Base-by-base conservation (phyloP, 2,113 vertebrate species). In the Athene cunicularia region DNA sequence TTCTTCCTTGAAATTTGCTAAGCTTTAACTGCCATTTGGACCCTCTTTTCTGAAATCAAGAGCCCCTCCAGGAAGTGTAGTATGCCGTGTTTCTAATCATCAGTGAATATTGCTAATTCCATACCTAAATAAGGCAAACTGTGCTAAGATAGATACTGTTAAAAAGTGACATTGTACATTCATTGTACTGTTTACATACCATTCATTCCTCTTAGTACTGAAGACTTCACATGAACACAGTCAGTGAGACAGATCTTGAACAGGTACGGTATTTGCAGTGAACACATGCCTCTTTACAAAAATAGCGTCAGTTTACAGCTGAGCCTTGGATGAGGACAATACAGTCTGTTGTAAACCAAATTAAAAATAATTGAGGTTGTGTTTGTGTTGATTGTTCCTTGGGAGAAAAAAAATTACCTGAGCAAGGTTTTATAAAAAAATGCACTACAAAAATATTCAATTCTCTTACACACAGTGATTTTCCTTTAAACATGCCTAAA, bases 171-270 rank as follows among this genome's bases (percentile, higher is more conserved):
- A 89, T 50, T 88, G 74, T 90, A 62, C 89, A 91, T 88, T 93
- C 91, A 52, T 63, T 79, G 70, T 91, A 30, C 43, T 95, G 86
- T 94, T 97, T 91, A 91, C 95, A 95, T 97, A 93, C 95, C 92
- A 52, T 68, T 91, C 84, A 82, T 96, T 96, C 91, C 76, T 93
- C 62, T 85, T 96, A n/a, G 41, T 85, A 39, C 81, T 82, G 56
- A 84, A 81, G 64, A 75, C 52, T 81, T 91, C 27, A 82, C 45
- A 26, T 60, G 62, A 82, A 43, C 56, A 53, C 39, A 62, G 66
- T 52, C 74, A 67, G 33, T 4, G 0, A 93, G 70, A 43, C 33
- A 89, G 93, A 87, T 91, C 77, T 90, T 88, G 84, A 88, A 82
- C 87, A 90, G 92, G 90, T 96, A 88, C 0, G 1, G 43, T 39